Evolutionary conservation across 2,113 vertebrate species (phyloP), one percentile per base, ranked within the genome.

Genomic region (Festucalex cinctus): DNA sequence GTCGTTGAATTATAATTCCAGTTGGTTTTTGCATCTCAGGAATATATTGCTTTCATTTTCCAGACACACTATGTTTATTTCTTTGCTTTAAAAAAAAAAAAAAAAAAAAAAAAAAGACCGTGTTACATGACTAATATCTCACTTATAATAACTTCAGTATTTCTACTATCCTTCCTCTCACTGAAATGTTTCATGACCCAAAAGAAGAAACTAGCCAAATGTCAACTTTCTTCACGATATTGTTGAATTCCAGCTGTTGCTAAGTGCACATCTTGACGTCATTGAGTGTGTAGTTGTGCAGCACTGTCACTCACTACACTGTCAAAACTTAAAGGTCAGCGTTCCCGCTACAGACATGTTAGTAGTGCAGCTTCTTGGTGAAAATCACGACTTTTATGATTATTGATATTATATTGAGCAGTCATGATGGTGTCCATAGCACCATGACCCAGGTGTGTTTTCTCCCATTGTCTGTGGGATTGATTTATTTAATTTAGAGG

Each of bases 11-110:
- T 54, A 5, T 69, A n/a, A 69, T 71, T 59, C 39, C 56, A 57
- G 48, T 17, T 74, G 5, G 73, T 64, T 48, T 90, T 89, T 77
- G 77, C 83, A 88, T 91, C 90, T 91, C 89, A 90, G 89, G 86
- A 90, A 91, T 73, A 79, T 78, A 70, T 85, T 88, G 88, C 75
- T 77, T 79, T 84, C 79, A 69, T 35, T 24, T 71, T 64, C 22
- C 9, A 53, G n/a, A 53, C 9, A 51, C 8, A 68, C 71, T 49
- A 54, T 65, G 71, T 43, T 2, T 66, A 70, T 78, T 76, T 77
- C 43, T 58, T 75, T 57, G 76, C 74, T 76, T 71, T 62, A 83
- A 65, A 72, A 49, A 76, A 78, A 28, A 19, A 14, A 36, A n/a
- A n/a, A n/a, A n/a, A n/a, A n/a, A n/a, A n/a, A n/a, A n/a, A n/a